Percentiles rank a stretch among this genome's conserved stretches.
Conservation (phyloP, 2,113 vertebrate species). For the Phaethon lepturus region DNA sequence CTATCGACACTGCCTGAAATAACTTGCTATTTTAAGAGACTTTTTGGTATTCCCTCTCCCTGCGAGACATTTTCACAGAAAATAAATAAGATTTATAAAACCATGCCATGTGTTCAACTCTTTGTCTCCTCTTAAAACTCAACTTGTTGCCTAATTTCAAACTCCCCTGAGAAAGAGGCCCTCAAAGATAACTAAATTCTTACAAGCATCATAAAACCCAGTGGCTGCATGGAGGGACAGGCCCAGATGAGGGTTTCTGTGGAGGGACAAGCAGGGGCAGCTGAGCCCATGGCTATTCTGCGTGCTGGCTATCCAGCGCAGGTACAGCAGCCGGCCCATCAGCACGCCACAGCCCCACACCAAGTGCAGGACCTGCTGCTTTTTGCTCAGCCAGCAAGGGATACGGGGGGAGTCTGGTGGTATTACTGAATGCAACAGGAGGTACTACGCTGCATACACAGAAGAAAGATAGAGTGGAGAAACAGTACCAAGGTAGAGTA, state of each 20-base stretch:
- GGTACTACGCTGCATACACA: not conserved
- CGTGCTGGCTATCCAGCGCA: not conserved
- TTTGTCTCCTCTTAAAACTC: not conserved
- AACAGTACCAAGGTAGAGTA: not conserved
- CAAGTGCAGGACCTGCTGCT: not conserved
- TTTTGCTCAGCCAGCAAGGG: not conserved
- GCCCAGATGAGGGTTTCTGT: not conserved
- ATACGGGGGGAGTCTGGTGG: rapidly evolving
- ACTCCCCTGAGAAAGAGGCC: not conserved
- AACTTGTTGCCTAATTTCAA: not conserved
- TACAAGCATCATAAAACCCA: not conserved
- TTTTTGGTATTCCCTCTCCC: not conserved
- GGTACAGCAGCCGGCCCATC: not conserved
- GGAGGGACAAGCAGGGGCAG: not conserved
- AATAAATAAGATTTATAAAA: not conserved
- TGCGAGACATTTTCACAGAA: not conserved
- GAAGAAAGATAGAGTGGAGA: not conserved
- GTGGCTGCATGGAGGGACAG: not conserved
- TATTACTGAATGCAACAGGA: not conserved
- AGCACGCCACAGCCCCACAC: rapidly evolving
- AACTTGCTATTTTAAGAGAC: not conserved
- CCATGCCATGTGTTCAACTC: not conserved
- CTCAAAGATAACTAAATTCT: not conserved
- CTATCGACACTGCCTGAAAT: not conserved
- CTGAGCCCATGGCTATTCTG: not conserved